Base-by-base conservation (phyloP, 2,888 invertebrate genomes). In the Electrophaes corylata region DNA sequence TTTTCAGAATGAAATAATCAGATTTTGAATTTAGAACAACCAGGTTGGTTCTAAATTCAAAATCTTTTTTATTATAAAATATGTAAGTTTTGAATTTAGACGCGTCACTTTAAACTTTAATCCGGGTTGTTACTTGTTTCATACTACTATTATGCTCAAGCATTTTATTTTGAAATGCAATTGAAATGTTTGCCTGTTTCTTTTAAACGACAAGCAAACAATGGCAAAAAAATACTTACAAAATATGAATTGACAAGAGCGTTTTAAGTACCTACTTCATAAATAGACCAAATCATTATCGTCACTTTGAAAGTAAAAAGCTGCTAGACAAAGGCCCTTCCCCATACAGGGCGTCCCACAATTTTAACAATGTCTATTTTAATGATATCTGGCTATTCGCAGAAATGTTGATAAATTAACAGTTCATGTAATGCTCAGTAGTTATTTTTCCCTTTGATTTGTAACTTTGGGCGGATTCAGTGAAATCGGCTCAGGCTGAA, bases 401-500 rank as follows among this genome's bases (percentile, higher is more conserved):
- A 16, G 16, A 16, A 16, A 37, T 37, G 4, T n/a, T 1, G 16
- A 16, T 37, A 16, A 37, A 37, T 16, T 37, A 2, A 8, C 16
- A 3, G 37, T 37, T 16, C 3, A 10, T 37, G 16, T 37, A 37
- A 37, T 16, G 8, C 37, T 16, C 16, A 35, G 0, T 35, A 37
- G 16, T 37, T 37, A 10, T 16, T 29, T 47, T 35, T 37, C 47
- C 47, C 26, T 37, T 52, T 50, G 49, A 49, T 39, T 37, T 20
- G 20, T 14, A 41, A 41, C 31, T 23, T 37, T 12, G 4, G n/a
- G 6, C 37, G 6, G 37, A 8, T 37, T 33, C 39, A 41, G 41
- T 41, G n/a, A 47, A 47, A 54, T 47, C 47, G 46, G 54, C 54
- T 54, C 47, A 41, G 20, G 4, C 37, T 46, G 40, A 50, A 45